Percentiles rank a stretch among this genome's conserved stretches.
These are phyloP conservation scores for Sturnus vulgaris DNA, from an alignment of 2,113 vertebrate species.

Conservation along the genomic window DNA sequence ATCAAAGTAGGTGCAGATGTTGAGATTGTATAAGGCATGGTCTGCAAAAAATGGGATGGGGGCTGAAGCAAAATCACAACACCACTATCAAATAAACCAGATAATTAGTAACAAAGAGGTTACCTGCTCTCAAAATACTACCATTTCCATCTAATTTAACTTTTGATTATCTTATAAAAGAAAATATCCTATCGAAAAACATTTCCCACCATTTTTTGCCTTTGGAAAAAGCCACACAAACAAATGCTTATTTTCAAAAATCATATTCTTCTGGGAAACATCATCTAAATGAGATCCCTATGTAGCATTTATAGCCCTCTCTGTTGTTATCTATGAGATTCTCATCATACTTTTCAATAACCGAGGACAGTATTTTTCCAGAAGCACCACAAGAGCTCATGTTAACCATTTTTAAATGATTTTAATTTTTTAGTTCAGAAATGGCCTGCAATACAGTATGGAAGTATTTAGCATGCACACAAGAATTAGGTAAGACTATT, in stretches of 20 bases:
- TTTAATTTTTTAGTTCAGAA: not conserved
- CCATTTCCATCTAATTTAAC: not conserved
- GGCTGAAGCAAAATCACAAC: not conserved
- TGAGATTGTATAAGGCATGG: not conserved
- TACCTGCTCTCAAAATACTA: not conserved
- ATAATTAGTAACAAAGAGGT: not conserved
- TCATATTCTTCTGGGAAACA: not conserved
- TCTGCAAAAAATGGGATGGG: not conserved
- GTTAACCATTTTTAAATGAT: not conserved
- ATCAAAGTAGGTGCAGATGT: not conserved
- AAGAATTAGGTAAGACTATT: conserved; percentile 43
- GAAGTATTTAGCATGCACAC: conserved; percentile 40
- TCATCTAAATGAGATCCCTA: not conserved
- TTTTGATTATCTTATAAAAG: not conserved
- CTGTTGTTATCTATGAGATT: not conserved
- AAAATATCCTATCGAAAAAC: not conserved
- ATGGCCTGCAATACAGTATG: not conserved
- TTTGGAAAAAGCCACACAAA: not conserved
- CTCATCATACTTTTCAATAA: not conserved
- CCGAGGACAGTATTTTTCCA: not conserved
- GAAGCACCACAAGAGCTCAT: not conserved
- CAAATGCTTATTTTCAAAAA: not conserved
- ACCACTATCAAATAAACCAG: not conserved
- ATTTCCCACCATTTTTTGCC: not conserved
- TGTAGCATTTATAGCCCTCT: not conserved